These are phyloP conservation scores for Semnornis frantzii DNA, from an alignment of 2,113 vertebrate genomes.

Conservation along the genomic window DNA sequence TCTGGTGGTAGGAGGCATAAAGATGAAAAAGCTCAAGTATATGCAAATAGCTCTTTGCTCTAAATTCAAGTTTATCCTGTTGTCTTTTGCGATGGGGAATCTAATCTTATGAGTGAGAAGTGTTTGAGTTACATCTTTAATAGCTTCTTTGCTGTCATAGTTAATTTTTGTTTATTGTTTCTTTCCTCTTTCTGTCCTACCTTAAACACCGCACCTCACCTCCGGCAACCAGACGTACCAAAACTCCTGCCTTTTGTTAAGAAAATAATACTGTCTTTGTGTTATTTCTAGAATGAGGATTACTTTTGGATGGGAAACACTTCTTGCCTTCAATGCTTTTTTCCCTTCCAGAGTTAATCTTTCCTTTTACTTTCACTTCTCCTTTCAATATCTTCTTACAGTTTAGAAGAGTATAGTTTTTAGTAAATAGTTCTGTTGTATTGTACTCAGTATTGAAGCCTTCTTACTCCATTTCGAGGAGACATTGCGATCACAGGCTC, in stretches of 20 bases:
- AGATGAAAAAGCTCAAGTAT: neutral
- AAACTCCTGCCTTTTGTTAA: neutral
- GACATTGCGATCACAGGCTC: too few species aligned
- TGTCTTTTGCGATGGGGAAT: neutral
- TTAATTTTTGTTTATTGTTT: neutral
- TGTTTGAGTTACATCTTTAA: neutral
- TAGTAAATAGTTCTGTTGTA: neutral
- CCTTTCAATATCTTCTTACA: too few species aligned
- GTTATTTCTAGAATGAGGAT: neutral
- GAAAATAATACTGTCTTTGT: neutral
- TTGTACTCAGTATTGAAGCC: too few species aligned
- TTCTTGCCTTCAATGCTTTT: neutral
- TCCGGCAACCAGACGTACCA: neutral
- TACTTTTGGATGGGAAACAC: neutral
- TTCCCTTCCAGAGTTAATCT: neutral
- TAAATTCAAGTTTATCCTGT: neutral
- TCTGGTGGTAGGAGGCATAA: neutral
- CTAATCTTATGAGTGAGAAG: neutral
- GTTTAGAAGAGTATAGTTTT: neutral
- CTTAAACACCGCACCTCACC: neutral
- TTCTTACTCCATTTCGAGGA: too few species aligned
- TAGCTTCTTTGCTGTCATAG: neutral
- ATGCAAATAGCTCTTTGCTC: neutral
- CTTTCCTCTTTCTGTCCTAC: neutral
- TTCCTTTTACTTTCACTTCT: neutral